A percentile compares a stretch with the other conserved stretches of the same genome.
phyloP scores from a whole-genome alignment of 2,113 vertebrate genomes.

The Ranitomeya imitator region DNA sequence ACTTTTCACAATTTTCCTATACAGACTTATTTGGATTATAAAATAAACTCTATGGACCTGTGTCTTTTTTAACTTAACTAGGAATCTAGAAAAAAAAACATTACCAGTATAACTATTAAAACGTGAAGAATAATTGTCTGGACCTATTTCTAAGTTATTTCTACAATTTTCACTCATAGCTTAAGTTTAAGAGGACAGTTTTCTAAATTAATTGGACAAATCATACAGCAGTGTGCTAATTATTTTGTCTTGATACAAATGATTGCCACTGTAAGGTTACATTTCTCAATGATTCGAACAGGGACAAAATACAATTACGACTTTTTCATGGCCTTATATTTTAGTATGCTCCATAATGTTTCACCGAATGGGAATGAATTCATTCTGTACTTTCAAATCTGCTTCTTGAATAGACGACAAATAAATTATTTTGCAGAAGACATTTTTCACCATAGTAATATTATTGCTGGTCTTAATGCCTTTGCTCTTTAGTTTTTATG shows the following conservation, averaged over 20 bases:
- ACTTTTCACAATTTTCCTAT: too few relatives aligned
- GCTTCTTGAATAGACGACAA: slow-evolving; percentile 57
- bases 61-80: too few relatives aligned
- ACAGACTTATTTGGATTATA: too few relatives aligned
- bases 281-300: not conserved
- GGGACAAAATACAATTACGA: not conserved
- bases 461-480: slow-evolving; percentile 62
- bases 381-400: slow-evolving; percentile 44
- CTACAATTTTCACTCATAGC: not conserved
- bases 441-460: slow-evolving; percentile 66
- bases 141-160: too few relatives aligned
- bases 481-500: slow-evolving; percentile 66
- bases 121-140: too few relatives aligned
- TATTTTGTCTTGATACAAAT: not conserved
- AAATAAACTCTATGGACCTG: too few relatives aligned
- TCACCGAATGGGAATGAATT: slow-evolving; percentile 34
- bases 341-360: slow-evolving; percentile 38
- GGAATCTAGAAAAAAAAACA: too few relatives aligned
- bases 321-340: slow-evolving; percentile 10
- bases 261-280: not conserved
- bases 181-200: not conserved
- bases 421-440: slow-evolving; percentile 63
- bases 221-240: not conserved
- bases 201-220: not conserved
- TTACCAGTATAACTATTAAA: too few relatives aligned